A percentile compares a stretch with the other conserved stretches of the same genome.
phyloP scores from a whole-genome alignment of 2,888 invertebrate species.

The Rhogogaster chlorosoma region DNA sequence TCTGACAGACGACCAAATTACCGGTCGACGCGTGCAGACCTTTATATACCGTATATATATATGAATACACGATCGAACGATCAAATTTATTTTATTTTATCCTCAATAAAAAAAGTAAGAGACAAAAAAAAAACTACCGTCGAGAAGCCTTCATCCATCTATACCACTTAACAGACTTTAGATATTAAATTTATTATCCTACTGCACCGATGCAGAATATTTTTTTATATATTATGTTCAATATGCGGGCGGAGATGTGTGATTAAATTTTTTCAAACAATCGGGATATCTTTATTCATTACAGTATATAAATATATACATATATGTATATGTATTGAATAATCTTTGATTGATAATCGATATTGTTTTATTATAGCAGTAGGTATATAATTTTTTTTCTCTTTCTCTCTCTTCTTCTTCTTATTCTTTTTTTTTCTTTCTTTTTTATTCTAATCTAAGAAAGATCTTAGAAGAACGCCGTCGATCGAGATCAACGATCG shows the following conservation, averaged over 20 bases:
- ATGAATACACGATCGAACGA: background rate
- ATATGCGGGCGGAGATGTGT: no score
- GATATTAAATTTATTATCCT: background rate
- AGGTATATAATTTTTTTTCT: no score
- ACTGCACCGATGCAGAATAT: background rate
- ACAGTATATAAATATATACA: no score
- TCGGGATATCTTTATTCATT: background rate
- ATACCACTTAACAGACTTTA: background rate
- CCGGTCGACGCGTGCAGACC: slow-evolving; percentile 71
- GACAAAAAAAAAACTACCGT: background rate
- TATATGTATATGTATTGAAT: background rate
- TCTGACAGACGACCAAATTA: slow-evolving; percentile 75
- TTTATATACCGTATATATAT: slow-evolving; percentile 55
- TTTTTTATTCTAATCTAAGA: background rate
- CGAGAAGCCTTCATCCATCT: background rate
- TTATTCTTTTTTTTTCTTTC: background rate
- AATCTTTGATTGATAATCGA: background rate
- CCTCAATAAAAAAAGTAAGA: background rate
- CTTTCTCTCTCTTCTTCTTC: background rate
- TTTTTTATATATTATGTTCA: no score
- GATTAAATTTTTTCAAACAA: background rate
- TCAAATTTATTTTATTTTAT: slow-evolving; percentile 8
- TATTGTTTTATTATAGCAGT: no score
- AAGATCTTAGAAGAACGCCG: background rate
- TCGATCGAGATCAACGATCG: background rate